Conservation (phyloP, 2,888 invertebrate genomes). For the Xylota segnis region DNA sequence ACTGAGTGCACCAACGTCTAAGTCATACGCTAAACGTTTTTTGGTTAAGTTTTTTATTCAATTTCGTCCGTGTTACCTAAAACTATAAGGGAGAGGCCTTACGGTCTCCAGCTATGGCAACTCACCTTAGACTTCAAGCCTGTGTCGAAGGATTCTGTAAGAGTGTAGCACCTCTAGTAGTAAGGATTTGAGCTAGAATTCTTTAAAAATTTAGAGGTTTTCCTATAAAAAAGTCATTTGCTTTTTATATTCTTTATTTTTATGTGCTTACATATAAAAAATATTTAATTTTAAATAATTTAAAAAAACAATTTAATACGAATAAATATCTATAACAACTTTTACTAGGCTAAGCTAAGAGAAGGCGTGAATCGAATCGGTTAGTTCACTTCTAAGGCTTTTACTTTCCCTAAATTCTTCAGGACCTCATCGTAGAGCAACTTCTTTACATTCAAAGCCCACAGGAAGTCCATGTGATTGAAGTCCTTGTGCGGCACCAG, state of each 20-base stretch:
- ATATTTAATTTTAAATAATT: not conserved
- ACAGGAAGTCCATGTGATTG: constrained; percentile 89
- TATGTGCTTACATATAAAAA: not conserved
- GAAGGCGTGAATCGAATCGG: not conserved
- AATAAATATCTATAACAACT: constrained; percentile 25
- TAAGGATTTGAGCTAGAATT: too few species aligned
- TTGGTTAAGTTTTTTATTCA: too few species aligned
- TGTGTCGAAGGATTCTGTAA: too few species aligned
- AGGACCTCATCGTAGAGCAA: constrained; percentile 84
- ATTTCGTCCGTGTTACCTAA: too few species aligned
- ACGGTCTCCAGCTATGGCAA: too few species aligned
- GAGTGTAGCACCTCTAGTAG: too few species aligned
- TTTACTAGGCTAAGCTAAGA: constrained; percentile 10
- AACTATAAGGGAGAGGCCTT: too few species aligned
- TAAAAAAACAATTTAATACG: not conserved
- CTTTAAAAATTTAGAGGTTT: too few species aligned
- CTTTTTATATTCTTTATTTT: not conserved
- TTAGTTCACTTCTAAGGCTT: constrained; percentile 7
- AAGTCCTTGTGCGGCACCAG: constrained; percentile 85
- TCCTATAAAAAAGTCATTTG: not conserved
- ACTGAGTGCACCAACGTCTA: too few species aligned
- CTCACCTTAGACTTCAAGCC: too few species aligned
- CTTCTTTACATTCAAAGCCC: constrained; percentile 86
- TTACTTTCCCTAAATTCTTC: constrained; percentile 43
- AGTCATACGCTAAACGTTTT: too few species aligned